Base-by-base conservation (phyloP, 2,888 invertebrate species). In the Eucera pruinosa region DNA sequence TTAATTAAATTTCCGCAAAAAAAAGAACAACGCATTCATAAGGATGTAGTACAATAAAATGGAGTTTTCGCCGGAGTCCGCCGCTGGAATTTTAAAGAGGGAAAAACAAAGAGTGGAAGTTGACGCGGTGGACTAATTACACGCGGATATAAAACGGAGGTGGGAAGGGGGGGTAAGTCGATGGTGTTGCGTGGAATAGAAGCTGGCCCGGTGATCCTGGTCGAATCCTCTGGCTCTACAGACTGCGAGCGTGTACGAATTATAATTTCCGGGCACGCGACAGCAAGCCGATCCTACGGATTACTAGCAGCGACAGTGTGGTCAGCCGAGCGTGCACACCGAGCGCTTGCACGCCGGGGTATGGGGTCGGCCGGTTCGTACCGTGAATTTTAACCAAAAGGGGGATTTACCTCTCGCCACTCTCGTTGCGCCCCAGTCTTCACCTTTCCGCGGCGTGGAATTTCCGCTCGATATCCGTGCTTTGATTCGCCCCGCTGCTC, bases 251-350 rank as follows among this genome's bases (percentile, higher is more conserved):
- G 64, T 65, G 75, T 74, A 78, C 73, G 81, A 81, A 86, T 86
- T 86, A 86, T 83, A 86, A 86, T 86, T 86, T 86, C 86, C 85
- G 79, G 83, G 85, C 86, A 86, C 86, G 86, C 85, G 83, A 86
- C 78, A 75, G 80, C 79, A 80, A 73, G 83, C 80, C 80, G 81
- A 83, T 86, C 83, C 83, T 72, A 72, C 69, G 86, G 86, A 86
- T 86, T 86, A 86, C 82, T 80, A 78, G 62, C 64, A 74, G 61
- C 81, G 83, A 83, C 78, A 80, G 86, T 73, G 79, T 83, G 86
- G 86, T 86, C 86, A 86, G 86, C 83, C 80, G 73, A 66, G 80
- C 81, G 78, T 85, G 79, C 78, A 83, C 81, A 76, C 74, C 72
- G 66, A 67, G 69, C 70, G 64, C 50, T 74, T 60, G 67, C 30